Conservation (phyloP, 2,888 invertebrate species). For the Ramazzottius varieornatus region DNA sequence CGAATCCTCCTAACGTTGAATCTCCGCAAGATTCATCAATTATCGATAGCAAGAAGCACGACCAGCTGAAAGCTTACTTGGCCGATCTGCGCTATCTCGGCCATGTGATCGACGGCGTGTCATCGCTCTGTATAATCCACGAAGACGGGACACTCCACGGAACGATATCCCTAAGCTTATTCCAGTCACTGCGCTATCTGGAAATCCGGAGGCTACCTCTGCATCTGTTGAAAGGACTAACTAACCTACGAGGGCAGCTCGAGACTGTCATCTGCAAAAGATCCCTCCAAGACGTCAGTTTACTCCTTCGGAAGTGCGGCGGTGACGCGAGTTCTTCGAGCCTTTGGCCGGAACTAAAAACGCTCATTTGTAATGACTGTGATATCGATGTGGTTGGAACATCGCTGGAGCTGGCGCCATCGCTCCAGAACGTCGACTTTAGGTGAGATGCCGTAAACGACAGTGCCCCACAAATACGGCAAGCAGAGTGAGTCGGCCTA, state of each 20-base stretch:
- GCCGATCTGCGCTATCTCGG: background rate
- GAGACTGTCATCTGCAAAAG: conserved; percentile 11
- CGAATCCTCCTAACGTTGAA: background rate
- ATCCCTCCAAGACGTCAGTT: conserved; percentile 13
- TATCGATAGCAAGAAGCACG: background rate
- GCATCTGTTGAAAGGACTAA: conserved; percentile 17
- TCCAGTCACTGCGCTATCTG: conserved; percentile 14
- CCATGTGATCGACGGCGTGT: background rate
- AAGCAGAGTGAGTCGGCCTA: no score
- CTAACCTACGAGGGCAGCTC: conserved; percentile 14
- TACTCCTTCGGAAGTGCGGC: conserved; percentile 17
- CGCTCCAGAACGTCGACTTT: background rate
- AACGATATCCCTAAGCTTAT: conserved; percentile 15
- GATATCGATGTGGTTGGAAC: conserved; percentile 15
- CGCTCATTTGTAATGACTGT: conserved; percentile 15
- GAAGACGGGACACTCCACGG: conserved; percentile 14
- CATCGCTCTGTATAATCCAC: conserved; percentile 14
- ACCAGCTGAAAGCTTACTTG: background rate
- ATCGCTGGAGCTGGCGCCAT: conserved; percentile 12
- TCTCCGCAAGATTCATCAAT: background rate
- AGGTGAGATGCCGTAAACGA: no score
- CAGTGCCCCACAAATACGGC: no score
- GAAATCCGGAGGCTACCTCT: conserved; percentile 18
- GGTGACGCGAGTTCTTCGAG: conserved; percentile 16
- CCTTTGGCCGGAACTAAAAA: conserved; percentile 16